Base-by-base conservation (phyloP, 2,797 vertebrate genomes). In the Rhinophrynus dorsalis region DNA sequence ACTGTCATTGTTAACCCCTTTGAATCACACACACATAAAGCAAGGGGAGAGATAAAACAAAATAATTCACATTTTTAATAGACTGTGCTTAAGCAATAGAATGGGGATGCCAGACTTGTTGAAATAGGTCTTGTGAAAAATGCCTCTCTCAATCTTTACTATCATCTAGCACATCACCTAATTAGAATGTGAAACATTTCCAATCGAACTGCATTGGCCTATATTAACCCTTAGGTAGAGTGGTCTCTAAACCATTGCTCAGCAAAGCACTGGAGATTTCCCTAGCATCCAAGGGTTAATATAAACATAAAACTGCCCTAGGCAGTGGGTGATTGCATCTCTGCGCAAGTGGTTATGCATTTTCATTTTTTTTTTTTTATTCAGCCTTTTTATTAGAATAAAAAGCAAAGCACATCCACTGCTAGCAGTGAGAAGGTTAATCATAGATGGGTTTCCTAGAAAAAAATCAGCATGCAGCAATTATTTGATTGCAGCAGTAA, bases 111-210 rank as follows among this genome's bases (percentile, higher is more conserved):
- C 37, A 76, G 74, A 70, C 69, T 79, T 74, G 40, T 79, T 63
- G 74, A 75, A 74, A 77, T 67, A 50, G 35, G 76, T 71, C 80
- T 70, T 72, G 68, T 75, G 77, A 77, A 40, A n/a, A 77, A 75
- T 56, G 63, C 73, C 79, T 67, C 82, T 74, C 82, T 84, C 85
- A 78, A 69, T 86, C 84, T 83, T 74, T 0, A 0, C 77, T 81
- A 79, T 80, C 80, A 78, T 69, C 80, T 56, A 82, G 81, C 76
- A 81, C 76, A 79, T 83, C 83, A 76, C 78, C 82, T 83, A 85
- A 86, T 88, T 85, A 91, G 84, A 83, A 84, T 82, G 71, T 71
- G 81, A 79, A 82, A 81, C 83, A 78, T 79, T 47, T 60, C 80
- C 82, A 80, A 84, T 66, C 48, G 50, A 80, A 81, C 71, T 76